Evolutionary conservation across 2,797 vertebrate species (phyloP), one percentile per base, ranked within the genome.

Genomic region (Lepus oiostolus): DNA sequence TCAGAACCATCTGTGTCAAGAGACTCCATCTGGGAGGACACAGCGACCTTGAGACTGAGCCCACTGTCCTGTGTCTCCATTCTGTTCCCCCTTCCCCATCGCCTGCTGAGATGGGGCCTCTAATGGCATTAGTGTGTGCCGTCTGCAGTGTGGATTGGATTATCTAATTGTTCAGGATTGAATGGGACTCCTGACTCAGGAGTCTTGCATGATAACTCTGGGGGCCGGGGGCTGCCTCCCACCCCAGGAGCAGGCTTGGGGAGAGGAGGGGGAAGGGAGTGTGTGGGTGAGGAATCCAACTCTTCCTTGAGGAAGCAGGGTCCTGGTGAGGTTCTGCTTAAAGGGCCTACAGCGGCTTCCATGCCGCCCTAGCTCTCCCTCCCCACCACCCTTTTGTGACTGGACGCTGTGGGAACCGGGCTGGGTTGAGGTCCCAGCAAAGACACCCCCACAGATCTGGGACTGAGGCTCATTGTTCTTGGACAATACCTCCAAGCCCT

Each of bases 141-240:
- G n/a, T 68, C 72, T 79, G 58, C 5, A 0, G 4, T 4, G 65
- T 3, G 85, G 82, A 94, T 75, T 96, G 92, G 81, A 74, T 94
- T 87, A 91, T 71, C 88, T 42, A 79, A 90, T 84, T 81, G 76
- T 88, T 83, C 52, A 72, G 91, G 75, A 84, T 26, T 76, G 83
- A 77, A 89, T 52, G 60, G n/a, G 12, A 12, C 72, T 93, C 72
- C 52, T 38, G 63, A 96, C 42, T 75, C 81, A 79, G 72, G 87
- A 86, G 82, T 85, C 70, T 52, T 28, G 22, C 77, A 85, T 22
- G 62, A 32, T 86, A 50, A 32, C 52, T 50, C 28, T 32, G 30
- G 72, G 68, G 60, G 5, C 26, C 13, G 50, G 90, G 79, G 70
- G 83, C 52, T 84, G 65, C 26, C 81, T 94, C 74, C 50, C 52